Conservation (phyloP, 2,888 invertebrate genomes). For the Pharmacophagus antenor region DNA sequence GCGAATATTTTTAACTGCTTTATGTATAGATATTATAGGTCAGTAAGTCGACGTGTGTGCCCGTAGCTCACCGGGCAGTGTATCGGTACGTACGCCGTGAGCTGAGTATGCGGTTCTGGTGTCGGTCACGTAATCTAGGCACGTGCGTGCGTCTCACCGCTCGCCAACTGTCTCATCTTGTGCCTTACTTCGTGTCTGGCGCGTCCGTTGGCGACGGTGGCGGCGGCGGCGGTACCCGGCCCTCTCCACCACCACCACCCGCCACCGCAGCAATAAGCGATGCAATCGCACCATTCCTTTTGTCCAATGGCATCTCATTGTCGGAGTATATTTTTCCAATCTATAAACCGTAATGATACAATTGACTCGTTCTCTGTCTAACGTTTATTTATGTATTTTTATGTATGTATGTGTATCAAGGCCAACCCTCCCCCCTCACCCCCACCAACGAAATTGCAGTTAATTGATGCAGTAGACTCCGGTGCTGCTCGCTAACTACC, state of each 20-base stretch:
- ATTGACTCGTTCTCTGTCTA: constrained; percentile 52
- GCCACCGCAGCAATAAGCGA: constrained; percentile 13
- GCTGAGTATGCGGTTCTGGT: no score
- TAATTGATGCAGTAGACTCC: constrained; percentile 80
- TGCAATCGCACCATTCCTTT: constrained; percentile 23
- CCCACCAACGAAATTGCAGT: constrained; percentile 59
- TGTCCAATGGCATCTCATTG: constrained; percentile 37
- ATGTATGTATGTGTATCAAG: constrained; percentile 38
- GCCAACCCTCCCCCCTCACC: constrained; percentile 53
- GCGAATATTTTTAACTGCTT: constrained; percentile 78
- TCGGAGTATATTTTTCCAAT: constrained; percentile 35
- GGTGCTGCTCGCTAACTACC: constrained; percentile 63
- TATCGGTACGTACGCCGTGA: constrained; percentile 32
- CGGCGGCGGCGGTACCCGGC: constrained; percentile 1
- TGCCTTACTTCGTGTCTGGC: no score
- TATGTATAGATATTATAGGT: constrained; percentile 72
- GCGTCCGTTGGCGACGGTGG: no score
- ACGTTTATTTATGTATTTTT: constrained; percentile 43
- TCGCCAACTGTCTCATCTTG: no score
- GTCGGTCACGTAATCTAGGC: constrained; percentile 25
- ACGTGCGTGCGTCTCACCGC: constrained; percentile 10
- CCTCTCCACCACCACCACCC: no score
- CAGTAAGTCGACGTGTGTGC: constrained; percentile 59
- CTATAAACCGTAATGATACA: constrained; percentile 45
- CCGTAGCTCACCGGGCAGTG: constrained; percentile 47